Evolutionary conservation across 2,888 invertebrate species (phyloP), one percentile per base, ranked within the genome.

Genomic region (Gymnosoma rotundatum): DNA sequence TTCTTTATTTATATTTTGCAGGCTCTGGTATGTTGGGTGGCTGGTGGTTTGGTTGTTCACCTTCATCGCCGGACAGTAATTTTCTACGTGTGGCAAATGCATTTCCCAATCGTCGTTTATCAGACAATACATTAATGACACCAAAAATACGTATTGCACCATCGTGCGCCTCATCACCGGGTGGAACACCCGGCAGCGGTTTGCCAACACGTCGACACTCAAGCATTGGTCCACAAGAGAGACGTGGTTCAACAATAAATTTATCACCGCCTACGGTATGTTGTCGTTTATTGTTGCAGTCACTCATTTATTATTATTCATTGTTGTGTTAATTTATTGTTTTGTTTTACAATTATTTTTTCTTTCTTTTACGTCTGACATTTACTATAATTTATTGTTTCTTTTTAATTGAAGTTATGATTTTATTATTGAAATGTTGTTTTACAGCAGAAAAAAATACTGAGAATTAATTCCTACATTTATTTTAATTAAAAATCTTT

Each of bases 51-150:
- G 96, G 96, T 60, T 95, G 95, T n/a, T 95, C 95, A 81, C 96
- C 96, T 32, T 96, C 96, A 16, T 95, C 96, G n/a, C 96, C 95
- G 86, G 96, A 96, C 90, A 95, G 95, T 91, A 97, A 97, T 93
- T 97, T 97, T 93, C 93, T 98, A 90, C 95, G 97, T 78, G 98
- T 98, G 45, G 95, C 95, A 83, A 95, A 93, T 90, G 95, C 96
- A 86, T 96, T 97, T 91, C 96, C 97, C 70, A 97, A 95, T 91
- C 95, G 98, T 73, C 95, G 98, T 70, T 94, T 98, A 75, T 98
- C 97, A 32, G 98, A 98, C 93, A 98, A 98, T 91, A 97, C 97
- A 64, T 93, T 98, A 90, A 97, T 97, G 96, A 96, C 96, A 86
- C 97, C 97, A 50, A 97, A 97, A 93, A 97, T 97, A 87, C 95